Evolutionary conservation across 92 coral and sea anemone genomes (phyloP), one percentile per base, ranked within the genome.

Genomic region (Plumapathes pennacea): DNA sequence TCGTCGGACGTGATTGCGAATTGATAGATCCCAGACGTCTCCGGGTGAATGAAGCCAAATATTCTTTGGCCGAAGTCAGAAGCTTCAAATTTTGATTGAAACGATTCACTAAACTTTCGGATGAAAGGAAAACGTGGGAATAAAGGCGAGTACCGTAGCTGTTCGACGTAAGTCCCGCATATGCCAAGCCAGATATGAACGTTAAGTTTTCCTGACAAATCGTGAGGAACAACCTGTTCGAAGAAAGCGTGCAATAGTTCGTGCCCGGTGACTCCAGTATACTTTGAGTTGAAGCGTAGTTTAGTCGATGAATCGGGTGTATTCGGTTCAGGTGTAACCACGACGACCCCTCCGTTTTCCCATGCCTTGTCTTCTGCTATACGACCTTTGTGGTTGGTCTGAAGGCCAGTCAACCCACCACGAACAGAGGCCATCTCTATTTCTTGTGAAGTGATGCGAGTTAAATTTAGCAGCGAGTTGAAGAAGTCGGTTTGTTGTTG

Each of bases 1-100:
- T 86, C 95, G 56, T 86, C 95, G 62, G 95, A 86, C 60, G 84
- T 62, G 41, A 80, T 71, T 21, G 89, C 95, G 62, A 86, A 86
- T 57, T 86, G 89, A 58, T 86, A 72, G 17, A 70, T 57, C 4
- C 95, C 95, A 9, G 62, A 50, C 10, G 60, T 43, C 28, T 49
- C 67, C 2, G 87, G 73, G 46, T 86, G 89, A 53, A 86, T 34
- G 54, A 83, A 86, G 2, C 95, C 95, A 45, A 82, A 86, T 28
- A 86, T 84, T 25, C 95, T 57, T 49, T 86, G 85, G 22, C 95
- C 95, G 32, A 74, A 86, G 32, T 86, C 80, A 32, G 55, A 60
- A n/a, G 72, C 89, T 33, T 86, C 74, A 38, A 56, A 64, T 9
- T 66, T 76, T 7, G 95, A 73, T 42, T 59, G 64, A 40, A 86